phyloP scores from a whole-genome alignment of 2,113 vertebrate genomes.

The Apaloderma vittatum region DNA sequence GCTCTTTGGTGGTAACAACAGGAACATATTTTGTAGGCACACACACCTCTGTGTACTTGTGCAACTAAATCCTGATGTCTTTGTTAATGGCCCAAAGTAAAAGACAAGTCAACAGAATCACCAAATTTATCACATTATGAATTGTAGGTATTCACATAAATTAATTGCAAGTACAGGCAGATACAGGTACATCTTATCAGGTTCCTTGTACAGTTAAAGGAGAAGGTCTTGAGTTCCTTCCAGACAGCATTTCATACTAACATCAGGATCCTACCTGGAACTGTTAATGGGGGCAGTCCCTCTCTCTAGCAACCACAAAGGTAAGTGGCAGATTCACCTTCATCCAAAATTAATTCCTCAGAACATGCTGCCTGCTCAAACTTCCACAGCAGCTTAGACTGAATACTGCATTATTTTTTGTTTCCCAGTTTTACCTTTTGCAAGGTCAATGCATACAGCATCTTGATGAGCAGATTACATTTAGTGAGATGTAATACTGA shows the following conservation, averaged over 20 bases:
- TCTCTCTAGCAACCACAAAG: background rate
- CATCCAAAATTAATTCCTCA: constrained; percentile 23
- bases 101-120: background rate
- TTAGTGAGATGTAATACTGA: background rate
- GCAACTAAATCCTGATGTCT: background rate
- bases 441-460: background rate
- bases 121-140: background rate
- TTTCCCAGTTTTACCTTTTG: background rate
- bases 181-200: background rate
- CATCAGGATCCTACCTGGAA: background rate
- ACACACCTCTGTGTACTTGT: background rate
- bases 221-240: background rate
- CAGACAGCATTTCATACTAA: background rate
- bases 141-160: background rate
- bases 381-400: background rate
- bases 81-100: background rate
- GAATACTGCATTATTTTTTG: background rate
- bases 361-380: background rate
- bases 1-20: background rate
- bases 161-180: background rate
- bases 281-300: background rate
- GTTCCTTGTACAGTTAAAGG: background rate
- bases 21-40: background rate
- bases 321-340: background rate
- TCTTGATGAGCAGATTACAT: background rate